Evolutionary conservation across 2,888 invertebrate species (phyloP).

Genomic region (Dysmachus trigonus): DNA sequence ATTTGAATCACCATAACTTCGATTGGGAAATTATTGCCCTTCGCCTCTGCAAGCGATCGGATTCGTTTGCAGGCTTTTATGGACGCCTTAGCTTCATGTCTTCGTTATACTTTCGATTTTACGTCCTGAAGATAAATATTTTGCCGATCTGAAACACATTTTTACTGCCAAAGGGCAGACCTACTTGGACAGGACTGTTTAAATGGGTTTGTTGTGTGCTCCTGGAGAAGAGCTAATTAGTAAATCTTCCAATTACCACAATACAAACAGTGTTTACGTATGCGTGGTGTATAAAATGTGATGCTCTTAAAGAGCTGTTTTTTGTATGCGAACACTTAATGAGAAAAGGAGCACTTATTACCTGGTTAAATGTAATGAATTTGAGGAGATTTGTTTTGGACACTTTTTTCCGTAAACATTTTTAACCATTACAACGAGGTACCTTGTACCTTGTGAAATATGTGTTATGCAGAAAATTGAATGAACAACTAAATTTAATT

Average conservation of each 20-base stretch:
- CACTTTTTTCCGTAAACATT: background rate
- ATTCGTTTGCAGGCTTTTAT: background rate
- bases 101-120: background rate
- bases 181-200: background rate
- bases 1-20: constrained; percentile 23
- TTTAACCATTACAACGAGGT: no score
- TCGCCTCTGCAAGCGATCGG: background rate
- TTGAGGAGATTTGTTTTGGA: background rate
- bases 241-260: background rate
- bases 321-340: background rate
- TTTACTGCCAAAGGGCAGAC: background rate
- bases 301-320: background rate
- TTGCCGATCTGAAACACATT: background rate
- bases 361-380: background rate
- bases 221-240: background rate
- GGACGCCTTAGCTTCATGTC: background rate
- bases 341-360: background rate
- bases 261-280: background rate
- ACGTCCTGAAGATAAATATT: background rate
- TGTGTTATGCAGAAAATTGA: no score
- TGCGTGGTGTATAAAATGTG: background rate
- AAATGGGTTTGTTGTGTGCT: background rate
- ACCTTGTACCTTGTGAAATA: no score
- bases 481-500: no score
- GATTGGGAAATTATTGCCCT: constrained; percentile 5